Conservation (phyloP, 2,888 invertebrate species). For the Rhingia rostrata region DNA sequence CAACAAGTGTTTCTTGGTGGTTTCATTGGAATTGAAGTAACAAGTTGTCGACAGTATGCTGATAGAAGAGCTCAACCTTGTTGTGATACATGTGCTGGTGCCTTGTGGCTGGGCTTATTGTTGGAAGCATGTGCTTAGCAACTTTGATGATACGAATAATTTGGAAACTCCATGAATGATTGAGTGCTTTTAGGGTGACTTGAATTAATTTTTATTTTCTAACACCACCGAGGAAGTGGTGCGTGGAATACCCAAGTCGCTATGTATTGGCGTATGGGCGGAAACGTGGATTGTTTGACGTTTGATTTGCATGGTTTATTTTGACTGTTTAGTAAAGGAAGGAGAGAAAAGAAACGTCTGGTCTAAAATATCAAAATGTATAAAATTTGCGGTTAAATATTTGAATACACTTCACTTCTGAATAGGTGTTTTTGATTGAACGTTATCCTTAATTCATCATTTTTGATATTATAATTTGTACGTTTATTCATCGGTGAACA, state of each 20-base stretch:
- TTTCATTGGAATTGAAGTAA: constrained; percentile 19
- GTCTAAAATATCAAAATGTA: too few relatives aligned
- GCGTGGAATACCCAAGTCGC: neutral
- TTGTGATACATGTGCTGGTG: neutral
- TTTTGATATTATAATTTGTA: too few relatives aligned
- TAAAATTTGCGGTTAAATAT: too few relatives aligned
- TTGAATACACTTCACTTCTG: too few relatives aligned
- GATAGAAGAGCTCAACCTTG: constrained; percentile 1
- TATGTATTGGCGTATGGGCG: too few relatives aligned
- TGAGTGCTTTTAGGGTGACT: neutral
- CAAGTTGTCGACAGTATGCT: constrained; percentile 16
- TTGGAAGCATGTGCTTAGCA: neutral
- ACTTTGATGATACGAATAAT: neutral
- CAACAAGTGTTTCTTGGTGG: constrained; percentile 52
- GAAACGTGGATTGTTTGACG: too few relatives aligned
- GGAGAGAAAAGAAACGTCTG: too few relatives aligned
- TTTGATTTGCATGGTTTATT: too few relatives aligned
- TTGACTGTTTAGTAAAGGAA: too few relatives aligned
- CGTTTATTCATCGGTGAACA: too few relatives aligned
- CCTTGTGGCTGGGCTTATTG: neutral
- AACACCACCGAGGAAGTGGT: neutral
- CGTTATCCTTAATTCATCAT: too few relatives aligned
- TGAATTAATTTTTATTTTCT: neutral
- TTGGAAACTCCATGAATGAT: neutral
- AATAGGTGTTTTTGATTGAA: too few relatives aligned